Base-by-base conservation (phyloP, 2,888 invertebrate species). In the Drosophila atroscutellata region DNA sequence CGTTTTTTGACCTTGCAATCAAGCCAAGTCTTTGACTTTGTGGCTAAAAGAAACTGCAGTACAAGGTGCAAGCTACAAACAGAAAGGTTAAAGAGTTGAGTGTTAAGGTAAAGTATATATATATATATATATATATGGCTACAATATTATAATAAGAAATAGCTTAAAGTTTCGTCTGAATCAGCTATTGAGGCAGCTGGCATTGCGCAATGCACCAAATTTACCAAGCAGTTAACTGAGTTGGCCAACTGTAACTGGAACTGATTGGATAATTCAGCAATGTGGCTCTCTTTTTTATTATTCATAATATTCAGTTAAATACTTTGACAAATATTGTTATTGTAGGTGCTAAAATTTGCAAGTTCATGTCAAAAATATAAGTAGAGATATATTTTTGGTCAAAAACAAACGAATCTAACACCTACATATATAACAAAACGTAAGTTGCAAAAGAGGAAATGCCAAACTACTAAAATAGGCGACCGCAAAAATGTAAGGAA, bases 311-410 rank as follows among this genome's bases (percentile, higher is more conserved):
- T 32, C 24, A 20, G 50, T 34, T 36, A 39, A 74, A 32, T 55
- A 36, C 28, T 32, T 62, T 62, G 61, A 54, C 72, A 59, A 79
- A 87, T 86, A 56, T 67, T 69, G 45, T 61, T 65, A 62, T 64
- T 58, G 49, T 59, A 85, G 70, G 89, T 89, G 86, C 81, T 62
- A 86, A 83, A 89, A 71, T 72, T 84, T 62, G 49, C 84, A 77
- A 81, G 80, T 68, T 71, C 18, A 66, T 79, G 81, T 69, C 71
- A 87, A 80, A 42, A 42, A 42, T 11, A 76, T 26, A 59, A 28
- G 62, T 28, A 37, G 37, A 13, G 11, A 1, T 4, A n/a, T 13
- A 26, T 50, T 71, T 47, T 55, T 24, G 42, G 34, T 0, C 39
- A 51, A 61, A 81, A 80, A 73, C 77, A 57, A 65, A 64, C 74